Conservation (phyloP, 2,113 vertebrate genomes). For the Poeciliopsis retropinna region DNA sequence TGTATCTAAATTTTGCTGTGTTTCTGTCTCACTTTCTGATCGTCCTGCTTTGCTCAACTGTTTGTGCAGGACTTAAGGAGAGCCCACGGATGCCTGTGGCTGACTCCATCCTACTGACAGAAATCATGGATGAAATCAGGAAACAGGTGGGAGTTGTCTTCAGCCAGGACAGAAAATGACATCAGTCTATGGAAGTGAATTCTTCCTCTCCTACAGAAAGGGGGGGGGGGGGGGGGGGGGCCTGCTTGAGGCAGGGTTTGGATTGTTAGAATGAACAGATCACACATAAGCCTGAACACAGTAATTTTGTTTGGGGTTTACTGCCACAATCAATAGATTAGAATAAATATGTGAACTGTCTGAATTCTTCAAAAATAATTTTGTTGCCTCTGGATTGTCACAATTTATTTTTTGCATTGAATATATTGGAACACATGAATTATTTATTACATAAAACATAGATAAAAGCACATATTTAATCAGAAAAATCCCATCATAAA, state of each 20-base stretch:
- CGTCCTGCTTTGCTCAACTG: slow-evolving; percentile 9
- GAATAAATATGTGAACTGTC: background rate
- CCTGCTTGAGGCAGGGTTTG: slow-evolving; percentile 9
- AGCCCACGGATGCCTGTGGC: slow-evolving; percentile 79
- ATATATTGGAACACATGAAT: background rate
- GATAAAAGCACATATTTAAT: slow-evolving; percentile 1
- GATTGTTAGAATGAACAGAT: slow-evolving; percentile 37
- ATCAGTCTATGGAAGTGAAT: slow-evolving; percentile 21
- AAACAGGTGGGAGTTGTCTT: slow-evolving; percentile 77
- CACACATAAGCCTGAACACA: slow-evolving; percentile 21
- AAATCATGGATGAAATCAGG: slow-evolving; percentile 80
- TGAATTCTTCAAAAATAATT: background rate
- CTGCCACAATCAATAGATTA: slow-evolving; percentile 13
- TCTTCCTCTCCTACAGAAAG: slow-evolving; percentile 35
- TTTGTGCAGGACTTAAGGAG: slow-evolving; percentile 79
- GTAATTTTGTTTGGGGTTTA: slow-evolving; percentile 4
- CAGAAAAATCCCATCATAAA: slow-evolving; percentile 19
- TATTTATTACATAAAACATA: slow-evolving; percentile 11
- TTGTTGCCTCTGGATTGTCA: background rate
- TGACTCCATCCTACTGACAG: slow-evolving; percentile 78
- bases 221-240: too few species aligned
- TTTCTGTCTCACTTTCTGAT: background rate
- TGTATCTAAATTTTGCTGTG: slow-evolving; percentile 28
- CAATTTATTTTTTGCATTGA: background rate
- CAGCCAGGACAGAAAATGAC: slow-evolving; percentile 71